phyloP scores from a whole-genome alignment of 2,797 vertebrate species.

The Gastrophryne carolinensis region DNA sequence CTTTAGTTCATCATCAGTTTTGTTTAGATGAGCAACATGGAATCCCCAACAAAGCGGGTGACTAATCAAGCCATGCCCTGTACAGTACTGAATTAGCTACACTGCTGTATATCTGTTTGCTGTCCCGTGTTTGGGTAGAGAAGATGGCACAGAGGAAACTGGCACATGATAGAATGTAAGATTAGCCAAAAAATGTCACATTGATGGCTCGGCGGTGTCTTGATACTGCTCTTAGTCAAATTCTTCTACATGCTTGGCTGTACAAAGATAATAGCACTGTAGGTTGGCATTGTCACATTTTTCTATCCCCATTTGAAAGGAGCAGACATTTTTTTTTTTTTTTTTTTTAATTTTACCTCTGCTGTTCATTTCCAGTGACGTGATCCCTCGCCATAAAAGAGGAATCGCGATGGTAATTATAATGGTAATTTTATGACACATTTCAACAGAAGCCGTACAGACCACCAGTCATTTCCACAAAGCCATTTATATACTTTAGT shows the following conservation, averaged over 20 bases:
- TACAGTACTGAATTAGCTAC: too few species aligned
- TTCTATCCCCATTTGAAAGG: neutral
- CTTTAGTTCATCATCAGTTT: too few species aligned
- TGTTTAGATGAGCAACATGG: too few species aligned
- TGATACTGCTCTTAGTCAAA: neutral
- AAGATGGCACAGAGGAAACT: neutral
- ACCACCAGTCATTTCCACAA: conserved; percentile 21
- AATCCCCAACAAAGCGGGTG: too few species aligned
- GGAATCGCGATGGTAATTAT: conserved; percentile 38
- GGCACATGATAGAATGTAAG: neutral
- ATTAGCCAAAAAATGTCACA: neutral
- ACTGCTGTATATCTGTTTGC: too few species aligned
- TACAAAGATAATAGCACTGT: neutral
- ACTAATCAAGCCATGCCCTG: too few species aligned
- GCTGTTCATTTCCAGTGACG: conserved; percentile 11
- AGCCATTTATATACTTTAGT: conserved; percentile 18
- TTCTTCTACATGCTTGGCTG: neutral
- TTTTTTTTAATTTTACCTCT: conserved; percentile 6
- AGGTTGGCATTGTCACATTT: neutral
- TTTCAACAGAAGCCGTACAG: conserved; percentile 2
- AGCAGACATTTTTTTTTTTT: neutral
- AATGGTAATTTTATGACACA: conserved; percentile 32
- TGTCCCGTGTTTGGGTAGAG: too few species aligned
- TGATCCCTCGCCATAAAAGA: conserved; percentile 35
- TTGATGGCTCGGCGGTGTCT: neutral